Conservation (phyloP, 2,113 vertebrate genomes). For the Daubentonia madagascariensis region DNA sequence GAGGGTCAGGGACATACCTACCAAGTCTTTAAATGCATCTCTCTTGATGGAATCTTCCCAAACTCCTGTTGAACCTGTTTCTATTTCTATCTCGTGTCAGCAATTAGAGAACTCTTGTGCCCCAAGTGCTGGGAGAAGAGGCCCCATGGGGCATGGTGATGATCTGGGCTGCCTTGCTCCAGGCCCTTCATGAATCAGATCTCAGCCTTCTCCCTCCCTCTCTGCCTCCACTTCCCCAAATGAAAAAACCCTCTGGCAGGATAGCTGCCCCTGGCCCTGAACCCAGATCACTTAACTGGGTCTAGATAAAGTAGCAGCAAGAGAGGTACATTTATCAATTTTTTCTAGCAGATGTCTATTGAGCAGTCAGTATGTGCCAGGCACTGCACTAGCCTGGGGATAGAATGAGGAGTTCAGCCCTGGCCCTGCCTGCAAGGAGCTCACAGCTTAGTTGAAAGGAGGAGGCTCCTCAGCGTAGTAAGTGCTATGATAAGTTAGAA, state of each 20-base stretch:
- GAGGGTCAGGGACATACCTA: background rate
- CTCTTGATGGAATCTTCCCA: conserved; percentile 13
- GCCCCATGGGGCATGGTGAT: background rate
- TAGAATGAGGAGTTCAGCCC: background rate
- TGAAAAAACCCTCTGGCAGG: background rate
- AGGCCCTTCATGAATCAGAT: background rate
- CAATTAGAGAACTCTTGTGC: background rate
- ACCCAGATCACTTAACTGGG: background rate
- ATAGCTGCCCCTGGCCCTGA: background rate
- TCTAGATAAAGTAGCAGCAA: background rate
- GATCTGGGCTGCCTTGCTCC: background rate
- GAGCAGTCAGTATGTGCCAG: background rate
- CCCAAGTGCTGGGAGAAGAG: background rate
- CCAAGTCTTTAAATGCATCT: background rate
- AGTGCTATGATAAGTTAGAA: background rate
- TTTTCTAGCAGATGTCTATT: background rate
- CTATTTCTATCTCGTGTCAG: background rate
- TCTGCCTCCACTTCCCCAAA: background rate
- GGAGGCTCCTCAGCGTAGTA: fast-evolving
- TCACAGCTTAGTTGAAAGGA: background rate
- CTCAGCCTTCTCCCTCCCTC: background rate
- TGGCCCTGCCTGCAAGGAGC: too few relatives aligned
- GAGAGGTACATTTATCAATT: background rate
- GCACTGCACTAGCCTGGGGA: background rate
- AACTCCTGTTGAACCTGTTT: background rate